Base-by-base conservation (phyloP, 2,797 vertebrate species). In the Mus caroli region DNA sequence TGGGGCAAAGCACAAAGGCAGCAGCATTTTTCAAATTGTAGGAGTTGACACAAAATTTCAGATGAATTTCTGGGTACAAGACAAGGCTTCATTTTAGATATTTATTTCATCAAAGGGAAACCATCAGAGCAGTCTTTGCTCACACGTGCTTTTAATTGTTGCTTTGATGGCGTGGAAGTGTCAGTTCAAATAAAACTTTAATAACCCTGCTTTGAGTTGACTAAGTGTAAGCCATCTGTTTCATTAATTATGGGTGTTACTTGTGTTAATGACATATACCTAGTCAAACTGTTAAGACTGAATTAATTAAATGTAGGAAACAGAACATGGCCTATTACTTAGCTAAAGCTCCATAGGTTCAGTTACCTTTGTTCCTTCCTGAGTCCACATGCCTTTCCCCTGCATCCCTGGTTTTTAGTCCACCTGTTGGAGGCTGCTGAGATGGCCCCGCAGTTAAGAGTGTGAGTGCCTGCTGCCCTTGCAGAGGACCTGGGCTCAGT, bases 131-230 rank as follows among this genome's bases (percentile, higher is more conserved):
- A 67, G 83, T 94, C 88, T 34, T 83, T 92, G 58, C 24, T 91
- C 79, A 91, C 13, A 64, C 64, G 69, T 11, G 54, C 86, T 83
- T 97, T 92, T 88, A 93, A 89, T 75, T 94, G 73, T 86, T 93
- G 64, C 69, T 97, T 96, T 96, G 75, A 94, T 88, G 31, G 34
- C 22, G 79, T 71, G 77, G 86, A 94, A 84, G 69, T 88, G 52
- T 92, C 43, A 34, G 37, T 85, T 96, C 73, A 89, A 62, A 94
- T 92, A 67, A 92, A 95, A 80, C 22, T 64, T 91, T 91, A 90
- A 87, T 84, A 91, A 89, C 37, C 82, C 54, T 14, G 75, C 40
- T 95, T 83, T 26, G 43, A 97, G 86, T 94, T 96, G 92, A 76
- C 17, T 84, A 96, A 90, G 43, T 40, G 76, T 75, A 84, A 90